Base-by-base conservation (phyloP, 2,797 vertebrate genomes). In the Kryptolebias ocellatus region DNA sequence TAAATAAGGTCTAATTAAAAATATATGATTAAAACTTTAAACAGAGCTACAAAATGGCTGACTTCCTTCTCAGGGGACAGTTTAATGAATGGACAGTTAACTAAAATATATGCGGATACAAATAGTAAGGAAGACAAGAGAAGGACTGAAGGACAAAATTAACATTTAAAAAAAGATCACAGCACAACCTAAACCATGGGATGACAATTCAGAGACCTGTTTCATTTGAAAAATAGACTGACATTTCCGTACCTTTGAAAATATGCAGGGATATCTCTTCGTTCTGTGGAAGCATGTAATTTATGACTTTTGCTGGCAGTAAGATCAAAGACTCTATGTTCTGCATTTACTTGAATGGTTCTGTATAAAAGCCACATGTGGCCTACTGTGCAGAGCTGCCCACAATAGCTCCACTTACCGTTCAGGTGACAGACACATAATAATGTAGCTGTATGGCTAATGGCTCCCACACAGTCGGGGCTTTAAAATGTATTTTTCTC, bases 351-450 rank as follows among this genome's bases (percentile, higher is more conserved):
- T 65, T 65, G 76, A 81, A 87, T 67, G 64, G 62, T 72, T 82
- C 57, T 52, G 72, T 79, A 70, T 60, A 80, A 88, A 85, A 49
- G 62, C 53, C 62, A 79, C 62, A 83, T 83, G 70, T 31, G 56
- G 50, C 65, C 39, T 72, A 69, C 75, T 61, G 64, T 53, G 63
- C 64, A 46, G 60, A n/a, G 53, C 80, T 71, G 82, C 86, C 71
- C 76, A 88, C 83, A 87, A 75, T 66, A 78, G 80, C 70, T 78
- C 76, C 80, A 90, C 89, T 89, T 83, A 81, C 88, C 84, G 88
- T 37, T 8, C 73, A 86, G 80, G 73, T 90, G 89, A 89, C 88
- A 89, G 80, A 78, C 83, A 81, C 84, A 90, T 88, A 91, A 91
- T 90, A 87, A 86, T 80, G 76, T 74, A 77, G 79, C 82, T 85